Percentiles rank a stretch among this genome's conserved stretches.
phyloP scores from a whole-genome alignment of 2,113 vertebrate genomes.

The Emydura subglobosa region DNA sequence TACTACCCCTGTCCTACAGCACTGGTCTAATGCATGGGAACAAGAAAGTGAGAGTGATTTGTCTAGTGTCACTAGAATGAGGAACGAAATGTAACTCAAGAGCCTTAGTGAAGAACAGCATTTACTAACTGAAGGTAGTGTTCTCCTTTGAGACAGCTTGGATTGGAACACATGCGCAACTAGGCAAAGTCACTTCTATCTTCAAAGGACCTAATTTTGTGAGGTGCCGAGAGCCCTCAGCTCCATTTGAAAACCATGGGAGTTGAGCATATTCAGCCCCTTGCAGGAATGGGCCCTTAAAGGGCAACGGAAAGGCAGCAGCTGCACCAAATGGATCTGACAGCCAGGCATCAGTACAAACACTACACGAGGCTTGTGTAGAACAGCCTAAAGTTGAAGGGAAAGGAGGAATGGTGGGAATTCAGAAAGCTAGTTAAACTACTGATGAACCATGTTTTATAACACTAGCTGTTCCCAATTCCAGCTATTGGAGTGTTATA shows the following conservation, averaged over 20 bases:
- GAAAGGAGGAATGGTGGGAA: neutral
- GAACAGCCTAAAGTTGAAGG: neutral
- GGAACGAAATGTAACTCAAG: fast-evolving
- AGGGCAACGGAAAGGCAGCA: neutral
- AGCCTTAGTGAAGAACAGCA: fast-evolving
- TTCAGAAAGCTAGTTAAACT: neutral
- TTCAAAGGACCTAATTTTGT: neutral
- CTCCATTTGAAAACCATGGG: neutral
- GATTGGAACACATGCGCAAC: fast-evolving
- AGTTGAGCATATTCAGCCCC: neutral
- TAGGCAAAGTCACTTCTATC: neutral
- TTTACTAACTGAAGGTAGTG: neutral
- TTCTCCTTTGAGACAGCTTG: neutral
- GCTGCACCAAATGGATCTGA: no score
- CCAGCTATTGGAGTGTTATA: neutral
- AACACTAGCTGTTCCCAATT: neutral
- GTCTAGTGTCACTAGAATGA: fast-evolving
- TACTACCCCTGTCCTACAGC: neutral
- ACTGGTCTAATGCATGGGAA: fast-evolving
- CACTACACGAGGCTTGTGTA: neutral
- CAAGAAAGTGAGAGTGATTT: neutral
- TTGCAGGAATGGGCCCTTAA: neutral
- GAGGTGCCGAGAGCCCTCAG: neutral
- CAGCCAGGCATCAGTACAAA: neutral
- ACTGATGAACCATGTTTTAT: neutral